Conservation (phyloP, 2,797 vertebrate species). For the Mormyrops attenuatus region DNA sequence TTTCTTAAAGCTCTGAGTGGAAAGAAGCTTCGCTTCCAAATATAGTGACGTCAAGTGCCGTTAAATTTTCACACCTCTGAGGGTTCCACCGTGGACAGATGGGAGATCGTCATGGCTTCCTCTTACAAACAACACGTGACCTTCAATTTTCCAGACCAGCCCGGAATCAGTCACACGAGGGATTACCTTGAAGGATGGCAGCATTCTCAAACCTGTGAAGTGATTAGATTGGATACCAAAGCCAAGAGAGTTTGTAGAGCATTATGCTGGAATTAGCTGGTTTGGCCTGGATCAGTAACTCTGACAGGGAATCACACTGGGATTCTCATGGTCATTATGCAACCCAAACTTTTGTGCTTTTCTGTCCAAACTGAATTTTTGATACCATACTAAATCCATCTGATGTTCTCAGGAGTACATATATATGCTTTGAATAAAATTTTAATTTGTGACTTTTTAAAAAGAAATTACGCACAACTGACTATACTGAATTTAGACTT, state of each 20-base stretch:
- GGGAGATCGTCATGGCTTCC: slow-evolving; percentile 12
- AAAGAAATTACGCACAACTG: neutral
- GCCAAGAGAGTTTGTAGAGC: neutral
- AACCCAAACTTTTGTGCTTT: neutral
- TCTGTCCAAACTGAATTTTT: neutral
- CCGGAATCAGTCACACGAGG: neutral
- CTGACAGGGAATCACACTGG: neutral
- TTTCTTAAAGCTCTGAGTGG: neutral
- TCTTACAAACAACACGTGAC: slow-evolving; percentile 22
- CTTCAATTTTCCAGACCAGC: slow-evolving; percentile 32
- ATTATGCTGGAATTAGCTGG: neutral
- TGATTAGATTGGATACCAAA: neutral
- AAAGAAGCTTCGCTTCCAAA: slow-evolving; percentile 15
- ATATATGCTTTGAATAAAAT: neutral
- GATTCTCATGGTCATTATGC: neutral
- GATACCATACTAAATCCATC: neutral
- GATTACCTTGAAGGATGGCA: slow-evolving; percentile 15
- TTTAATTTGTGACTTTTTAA: neutral
- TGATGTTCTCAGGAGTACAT: neutral
- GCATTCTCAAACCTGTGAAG: slow-evolving; percentile 1
- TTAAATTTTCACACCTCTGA: slow-evolving; percentile 16
- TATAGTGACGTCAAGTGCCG: neutral
- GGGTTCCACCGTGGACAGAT: slow-evolving; percentile 20
- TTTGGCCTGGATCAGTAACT: neutral
- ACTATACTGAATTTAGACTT: neutral